Base-by-base conservation (phyloP, 2,797 vertebrate genomes). In the Acipenser oxyrinchus region DNA sequence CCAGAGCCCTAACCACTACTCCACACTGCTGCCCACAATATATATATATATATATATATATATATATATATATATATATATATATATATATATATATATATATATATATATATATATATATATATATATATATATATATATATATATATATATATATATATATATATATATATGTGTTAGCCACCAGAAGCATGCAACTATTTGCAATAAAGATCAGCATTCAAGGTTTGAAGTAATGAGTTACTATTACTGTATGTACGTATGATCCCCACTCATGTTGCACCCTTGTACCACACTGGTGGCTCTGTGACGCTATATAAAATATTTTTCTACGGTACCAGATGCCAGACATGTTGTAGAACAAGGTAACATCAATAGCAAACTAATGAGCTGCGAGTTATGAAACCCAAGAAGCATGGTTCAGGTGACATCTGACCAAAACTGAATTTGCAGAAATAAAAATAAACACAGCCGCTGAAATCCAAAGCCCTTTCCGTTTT, bases 401-500 rank as follows among this genome's bases (percentile, higher is more conserved):
- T 67, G 70, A 72, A 68, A 68, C 72, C 71, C 50, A 66, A 73
- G 67, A 70, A 63, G 51, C 13, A 6, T 67, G 23, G 62, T 64
- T 73, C 63, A 62, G 71, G 64, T 78, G 69, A 71, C 65, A 76
- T 65, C 13, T 3, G 13, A 58, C 68, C 68, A 68, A 53, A 68
- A 72, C 51, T 72, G 69, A 72, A 80, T 73, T 68, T 71, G 61
- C 64, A 12, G 55, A 62, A 72, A 73, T 71, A 78, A 74, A 74
- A 77, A 77, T 67, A 76, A 13, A 74, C 60, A 58, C 49, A 62
- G 59, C 18, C 60, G 69, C 69, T 76, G 71, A 76, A 78, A 77
- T 73, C 66, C 62, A 66, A 68, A 72, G 64, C 65, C 6, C 63
- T 23, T 18, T 57, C 23, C 23, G 3, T 37, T 37, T 37, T 37